A percentile compares a stretch with the other conserved stretches of the same genome.
phyloP scores from a whole-genome alignment of 2,113 vertebrate species.

The Zosterops pallidus region DNA sequence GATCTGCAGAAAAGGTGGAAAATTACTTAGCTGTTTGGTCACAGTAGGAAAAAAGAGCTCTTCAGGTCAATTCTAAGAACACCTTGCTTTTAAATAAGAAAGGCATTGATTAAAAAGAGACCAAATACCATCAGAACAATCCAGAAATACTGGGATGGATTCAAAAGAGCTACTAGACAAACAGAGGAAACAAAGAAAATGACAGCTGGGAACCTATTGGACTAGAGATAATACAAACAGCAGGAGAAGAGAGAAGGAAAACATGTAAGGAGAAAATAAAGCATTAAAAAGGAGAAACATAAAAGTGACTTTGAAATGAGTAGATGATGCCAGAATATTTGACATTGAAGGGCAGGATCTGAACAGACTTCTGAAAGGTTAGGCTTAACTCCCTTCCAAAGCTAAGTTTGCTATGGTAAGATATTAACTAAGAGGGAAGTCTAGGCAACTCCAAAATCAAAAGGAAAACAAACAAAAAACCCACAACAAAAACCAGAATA shows the following conservation, averaged over 20 bases:
- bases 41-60: constrained; percentile 13
- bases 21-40: constrained; percentile 24
- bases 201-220: constrained; percentile 60
- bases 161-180: constrained; percentile 58
- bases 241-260: constrained; percentile 54
- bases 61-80: not conserved
- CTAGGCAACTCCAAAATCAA: not conserved
- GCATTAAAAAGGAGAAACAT: constrained; percentile 60
- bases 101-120: constrained; percentile 60
- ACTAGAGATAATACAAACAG: constrained; percentile 67
- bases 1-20: constrained; percentile 12
- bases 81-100: constrained; percentile 58
- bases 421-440: constrained; percentile 35
- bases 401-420: constrained; percentile 20
- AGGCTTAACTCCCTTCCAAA: constrained; percentile 6
- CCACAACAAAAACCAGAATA: not conserved
- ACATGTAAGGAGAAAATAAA: constrained; percentile 13
- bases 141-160: constrained; percentile 1
- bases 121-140: constrained; percentile 33
- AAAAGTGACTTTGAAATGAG: constrained; percentile 64
- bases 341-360: constrained; percentile 41
- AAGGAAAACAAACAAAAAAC: not conserved
- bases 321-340: constrained; percentile 55
- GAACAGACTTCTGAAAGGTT: constrained; percentile 57
- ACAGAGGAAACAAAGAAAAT: constrained; percentile 66